Evolutionary conservation across 37 sponge, comb jelly and placozoan genomes (phyloP), one percentile per base, ranked within the genome.

Genomic region (Chondrosia reniformis): DNA sequence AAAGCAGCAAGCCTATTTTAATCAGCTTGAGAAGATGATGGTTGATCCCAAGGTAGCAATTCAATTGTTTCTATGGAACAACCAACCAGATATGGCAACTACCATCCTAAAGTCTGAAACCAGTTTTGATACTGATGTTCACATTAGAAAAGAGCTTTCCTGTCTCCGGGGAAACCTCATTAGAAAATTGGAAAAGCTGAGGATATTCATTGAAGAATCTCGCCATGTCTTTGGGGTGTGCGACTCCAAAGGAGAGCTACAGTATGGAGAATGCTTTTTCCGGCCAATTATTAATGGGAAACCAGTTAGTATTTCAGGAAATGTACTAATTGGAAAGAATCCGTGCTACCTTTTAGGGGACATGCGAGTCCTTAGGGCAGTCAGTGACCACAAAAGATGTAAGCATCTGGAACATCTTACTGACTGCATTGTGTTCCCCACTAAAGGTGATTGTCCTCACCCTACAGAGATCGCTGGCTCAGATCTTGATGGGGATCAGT

Each of bases 401-500:
- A 17, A 73, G 22, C 22, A 73, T 0, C 55, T 89, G 22, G 44
- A 89, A 19, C 85, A 92, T 62, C 80, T 92, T 13, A 79, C 84
- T 19, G 92, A 92, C 41, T 92, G 92, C 65, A 87, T 92, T 74
- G 92, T 92, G 2, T 92, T 92, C 45, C 92, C 92, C 5, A 81
- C 78, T 10, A 75, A 76, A 46, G 92, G 92, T 25, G 64, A 87
- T 61, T 55, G 75, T 45, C 92, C 92, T 0, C 92, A 92, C 56
- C 81, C 92, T 8, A 56, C 67, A 0, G 92, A 92, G 78, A 92
- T 92, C n/a, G 87, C 92, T 33, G 92, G 92, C 8, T 86, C 87
- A n/a, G 92, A 92, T 55, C 74, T 92, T 42, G 92, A 92, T 75
- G 92, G 92, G 1, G 92, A 92, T 69, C 84, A 92, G 80, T 92